Base-by-base conservation (phyloP, 2,113 vertebrate genomes). In the Aptenodytes forsteri region DNA sequence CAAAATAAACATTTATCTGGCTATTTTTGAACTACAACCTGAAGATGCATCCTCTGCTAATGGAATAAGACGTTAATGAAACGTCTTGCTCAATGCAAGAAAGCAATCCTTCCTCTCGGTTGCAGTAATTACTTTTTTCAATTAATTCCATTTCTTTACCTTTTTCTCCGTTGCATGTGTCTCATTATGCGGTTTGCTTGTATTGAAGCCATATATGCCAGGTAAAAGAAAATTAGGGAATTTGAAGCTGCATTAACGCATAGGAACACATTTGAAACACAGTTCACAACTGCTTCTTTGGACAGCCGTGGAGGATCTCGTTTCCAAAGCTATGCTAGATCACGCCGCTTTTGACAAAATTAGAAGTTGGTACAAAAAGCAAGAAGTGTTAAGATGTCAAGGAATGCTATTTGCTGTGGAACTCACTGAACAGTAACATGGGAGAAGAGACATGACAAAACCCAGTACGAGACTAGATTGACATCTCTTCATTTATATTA, bases 391-490 rank as follows among this genome's bases (percentile, higher is more conserved):
- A 54, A 23, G 0, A 0, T 5, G 10, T 14, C 46, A 18, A 62
- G 15, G 30, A 78, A 69, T 32, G 25, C 4, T 29, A 4, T 62
- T 71, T 92, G 23, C n/a, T 61, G 34, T 20, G 30, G 23, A 46
- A 11, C 20, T 87, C 25, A 2, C 15, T 61, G 69, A 82, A 26
- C 20, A 50, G 26, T 7, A 54, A 26, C 0, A 3, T 13, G 9
- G 17, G 26, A 71, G 29, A 89, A 75, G n/a, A 71, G 13, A n/a
- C 4, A 8, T 4, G 32, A 46, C 26, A 59, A 87, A 91, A 81
- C 4, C 0, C 17, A 20, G 3, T 27, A 14, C 1, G 5, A 86
- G 38, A 29, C 20, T 29, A 54, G 32, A 52, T 0, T 56, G 19
- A 49, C 81, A 42, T 65, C 0, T 44, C 54, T 65, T 44, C 7